Evolutionary conservation across 2,797 vertebrate species (phyloP).

Genomic region (Sparus aurata): DNA sequence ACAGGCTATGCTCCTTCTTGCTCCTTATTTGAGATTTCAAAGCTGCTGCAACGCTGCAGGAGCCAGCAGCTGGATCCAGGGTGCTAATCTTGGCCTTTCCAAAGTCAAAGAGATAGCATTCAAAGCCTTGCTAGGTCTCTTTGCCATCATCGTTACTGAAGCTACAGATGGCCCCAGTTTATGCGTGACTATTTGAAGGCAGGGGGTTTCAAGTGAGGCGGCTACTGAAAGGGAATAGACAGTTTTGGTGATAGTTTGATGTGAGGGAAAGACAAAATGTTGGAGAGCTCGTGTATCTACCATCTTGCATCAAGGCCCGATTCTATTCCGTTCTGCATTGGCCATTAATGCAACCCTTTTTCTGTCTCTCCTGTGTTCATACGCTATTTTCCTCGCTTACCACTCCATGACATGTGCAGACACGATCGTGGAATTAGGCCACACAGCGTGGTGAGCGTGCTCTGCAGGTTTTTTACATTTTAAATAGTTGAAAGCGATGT

Average conservation of each 20-base stretch:
- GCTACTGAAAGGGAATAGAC: conserved; percentile 47
- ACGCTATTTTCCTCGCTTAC: neutral
- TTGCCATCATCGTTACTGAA: conserved; percentile 73
- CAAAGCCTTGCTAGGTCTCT: conserved; percentile 68
- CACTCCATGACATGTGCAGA: neutral
- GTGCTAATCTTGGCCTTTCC: conserved; percentile 73
- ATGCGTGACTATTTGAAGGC: conserved; percentile 62
- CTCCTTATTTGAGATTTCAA: conserved; percentile 79
- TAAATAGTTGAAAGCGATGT: conserved; percentile 38
- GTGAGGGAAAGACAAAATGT: conserved; percentile 51
- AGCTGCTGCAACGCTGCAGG: conserved; percentile 63
- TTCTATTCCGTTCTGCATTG: conserved; percentile 10
- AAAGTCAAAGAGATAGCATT: conserved; percentile 77
- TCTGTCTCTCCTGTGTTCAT: conserved; percentile 13
- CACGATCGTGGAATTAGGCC: neutral
- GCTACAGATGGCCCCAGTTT: conserved; percentile 74
- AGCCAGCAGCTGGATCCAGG: conserved; percentile 66
- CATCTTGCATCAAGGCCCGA: conserved; percentile 48
- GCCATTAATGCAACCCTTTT: conserved; percentile 14
- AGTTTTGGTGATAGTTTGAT: conserved; percentile 63
- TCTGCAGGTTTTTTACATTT: conserved; percentile 37
- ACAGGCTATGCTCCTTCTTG: conserved; percentile 53
- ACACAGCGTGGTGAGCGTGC: neutral
- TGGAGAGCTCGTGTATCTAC: conserved; percentile 60
- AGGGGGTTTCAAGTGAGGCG: conserved; percentile 49